These are phyloP conservation scores for Nymphalis polychloros DNA, from an alignment of 2,888 invertebrate genomes.

Conservation along the genomic window DNA sequence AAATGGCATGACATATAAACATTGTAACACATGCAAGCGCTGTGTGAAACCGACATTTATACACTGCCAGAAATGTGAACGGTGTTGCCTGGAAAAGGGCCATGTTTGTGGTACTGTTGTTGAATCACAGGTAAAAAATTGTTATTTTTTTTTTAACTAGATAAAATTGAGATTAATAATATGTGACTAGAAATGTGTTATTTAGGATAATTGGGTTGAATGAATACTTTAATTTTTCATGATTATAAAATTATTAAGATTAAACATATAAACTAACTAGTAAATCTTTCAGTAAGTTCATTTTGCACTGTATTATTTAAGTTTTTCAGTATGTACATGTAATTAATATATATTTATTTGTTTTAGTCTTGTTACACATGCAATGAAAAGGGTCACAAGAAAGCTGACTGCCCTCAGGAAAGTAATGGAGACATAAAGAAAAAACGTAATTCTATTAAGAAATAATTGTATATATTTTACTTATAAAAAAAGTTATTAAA, in stretches of 20 bases:
- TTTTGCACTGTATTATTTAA: too few species aligned
- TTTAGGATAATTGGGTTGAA: too few species aligned
- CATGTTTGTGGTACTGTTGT: slow-evolving; percentile 66
- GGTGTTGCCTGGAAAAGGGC: slow-evolving; percentile 79
- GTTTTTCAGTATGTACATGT: too few species aligned
- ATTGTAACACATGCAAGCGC: slow-evolving; percentile 88
- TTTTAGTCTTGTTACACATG: slow-evolving; percentile 82
- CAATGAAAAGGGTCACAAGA: slow-evolving; percentile 80
- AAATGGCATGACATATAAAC: slow-evolving; percentile 85
- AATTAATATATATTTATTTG: slow-evolving; percentile 13
- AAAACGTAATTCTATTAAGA: slow-evolving; percentile 27
- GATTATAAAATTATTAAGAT: too few species aligned
- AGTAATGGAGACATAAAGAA: slow-evolving; percentile 26
- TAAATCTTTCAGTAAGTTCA: too few species aligned
- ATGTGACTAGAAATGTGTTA: too few species aligned
- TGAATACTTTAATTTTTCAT: too few species aligned
- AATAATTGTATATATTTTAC: slow-evolving; percentile 15
- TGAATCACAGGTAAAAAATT: slow-evolving; percentile 63
- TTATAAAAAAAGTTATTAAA: slow-evolving; percentile 17
- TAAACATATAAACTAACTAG: too few species aligned
- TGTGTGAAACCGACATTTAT: slow-evolving; percentile 93
- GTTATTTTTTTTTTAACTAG: background rate
- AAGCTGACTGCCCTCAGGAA: slow-evolving; percentile 73
- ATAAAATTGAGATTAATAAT: background rate
- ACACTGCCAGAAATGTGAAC: slow-evolving; percentile 87